Percentiles rank a stretch among this genome's conserved stretches.
These are phyloP conservation scores for Hoplostethus mediterraneus DNA, from an alignment of 2,797 vertebrate genomes.

Conservation along the genomic window DNA sequence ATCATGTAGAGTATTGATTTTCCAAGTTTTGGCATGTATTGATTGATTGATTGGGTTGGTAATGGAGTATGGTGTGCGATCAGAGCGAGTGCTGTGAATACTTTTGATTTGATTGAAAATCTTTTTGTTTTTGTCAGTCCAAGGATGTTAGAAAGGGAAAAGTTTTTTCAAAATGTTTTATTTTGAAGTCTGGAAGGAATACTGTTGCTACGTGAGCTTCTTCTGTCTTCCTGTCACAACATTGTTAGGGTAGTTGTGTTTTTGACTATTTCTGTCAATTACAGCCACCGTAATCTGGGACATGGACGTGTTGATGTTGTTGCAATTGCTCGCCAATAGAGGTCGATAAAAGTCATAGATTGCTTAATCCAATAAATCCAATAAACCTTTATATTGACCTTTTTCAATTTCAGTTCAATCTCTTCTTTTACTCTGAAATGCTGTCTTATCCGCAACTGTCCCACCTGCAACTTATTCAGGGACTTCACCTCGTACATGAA, in stretches of 20 bases:
- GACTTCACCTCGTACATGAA: background rate
- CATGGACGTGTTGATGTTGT: too few relatives aligned
- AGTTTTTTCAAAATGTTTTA: background rate
- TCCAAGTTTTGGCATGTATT: slow-evolving; percentile 5
- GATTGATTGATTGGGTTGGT: too few relatives aligned
- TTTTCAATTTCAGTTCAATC: background rate
- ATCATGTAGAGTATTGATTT: background rate
- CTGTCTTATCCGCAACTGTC: slow-evolving; percentile 5
- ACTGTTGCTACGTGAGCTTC: background rate
- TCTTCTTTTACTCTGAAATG: background rate
- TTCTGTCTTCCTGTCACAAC: too few relatives aligned
- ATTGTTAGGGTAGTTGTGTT: too few relatives aligned
- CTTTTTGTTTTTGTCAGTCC: background rate
- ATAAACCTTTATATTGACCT: background rate
- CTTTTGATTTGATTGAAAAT: slow-evolving; percentile 1
- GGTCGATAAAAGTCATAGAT: too few relatives aligned
- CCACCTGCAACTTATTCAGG: background rate
- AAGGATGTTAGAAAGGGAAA: background rate
- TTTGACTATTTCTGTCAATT: too few relatives aligned
- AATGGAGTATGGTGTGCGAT: background rate
- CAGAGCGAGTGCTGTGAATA: background rate
- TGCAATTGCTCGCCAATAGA: too few relatives aligned
- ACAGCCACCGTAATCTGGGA: too few relatives aligned
- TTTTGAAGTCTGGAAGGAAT: background rate
- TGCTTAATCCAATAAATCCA: too few relatives aligned